Percentiles rank a stretch among this genome's conserved stretches.
These are phyloP conservation scores for Poecilia velifera DNA, from an alignment of 2,797 vertebrate genomes.

Conservation along the genomic window DNA sequence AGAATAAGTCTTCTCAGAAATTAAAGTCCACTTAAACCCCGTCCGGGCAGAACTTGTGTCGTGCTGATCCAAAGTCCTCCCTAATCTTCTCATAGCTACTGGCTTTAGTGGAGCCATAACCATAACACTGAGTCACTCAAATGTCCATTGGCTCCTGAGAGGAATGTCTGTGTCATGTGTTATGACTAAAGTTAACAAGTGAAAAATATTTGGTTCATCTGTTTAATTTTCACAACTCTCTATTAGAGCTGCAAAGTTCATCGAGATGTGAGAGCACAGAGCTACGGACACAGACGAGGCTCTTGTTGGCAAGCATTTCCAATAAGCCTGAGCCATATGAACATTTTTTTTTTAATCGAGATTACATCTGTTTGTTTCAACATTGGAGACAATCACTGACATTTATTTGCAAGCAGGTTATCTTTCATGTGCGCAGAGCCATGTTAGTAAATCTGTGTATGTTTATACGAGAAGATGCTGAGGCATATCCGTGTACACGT, in stretches of 20 bases:
- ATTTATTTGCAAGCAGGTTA: conserved; percentile 56
- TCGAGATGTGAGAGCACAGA: conserved; percentile 5
- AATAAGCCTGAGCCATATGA: conserved; percentile 31
- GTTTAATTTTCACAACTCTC: conserved; percentile 64
- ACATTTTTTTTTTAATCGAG: conserved; percentile 25
- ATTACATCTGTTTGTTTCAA: conserved; percentile 53
- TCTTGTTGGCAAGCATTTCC: conserved; percentile 38
- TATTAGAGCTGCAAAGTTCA: conserved; percentile 57
- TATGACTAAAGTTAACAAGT: conserved; percentile 60
- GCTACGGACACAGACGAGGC: neutral
- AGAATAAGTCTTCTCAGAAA: conserved; percentile 33
- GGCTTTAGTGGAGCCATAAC: conserved; percentile 70
- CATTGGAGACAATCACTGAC: conserved; percentile 38
- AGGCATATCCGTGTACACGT: conserved; percentile 7
- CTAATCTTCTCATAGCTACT: conserved; percentile 71
- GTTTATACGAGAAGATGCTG: conserved; percentile 10
- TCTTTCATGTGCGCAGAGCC: conserved; percentile 20
- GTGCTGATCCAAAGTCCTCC: conserved; percentile 45
- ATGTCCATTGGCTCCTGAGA: conserved; percentile 57
- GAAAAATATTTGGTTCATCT: conserved; percentile 58
- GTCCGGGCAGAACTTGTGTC: conserved; percentile 50
- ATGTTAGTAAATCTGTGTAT: conserved; percentile 13
- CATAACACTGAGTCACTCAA: conserved; percentile 68
- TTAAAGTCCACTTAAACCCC: conserved; percentile 54
- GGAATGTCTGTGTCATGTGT: conserved; percentile 73